Conservation (phyloP, 2,113 vertebrate species). For the Gallinago jamesoni region DNA sequence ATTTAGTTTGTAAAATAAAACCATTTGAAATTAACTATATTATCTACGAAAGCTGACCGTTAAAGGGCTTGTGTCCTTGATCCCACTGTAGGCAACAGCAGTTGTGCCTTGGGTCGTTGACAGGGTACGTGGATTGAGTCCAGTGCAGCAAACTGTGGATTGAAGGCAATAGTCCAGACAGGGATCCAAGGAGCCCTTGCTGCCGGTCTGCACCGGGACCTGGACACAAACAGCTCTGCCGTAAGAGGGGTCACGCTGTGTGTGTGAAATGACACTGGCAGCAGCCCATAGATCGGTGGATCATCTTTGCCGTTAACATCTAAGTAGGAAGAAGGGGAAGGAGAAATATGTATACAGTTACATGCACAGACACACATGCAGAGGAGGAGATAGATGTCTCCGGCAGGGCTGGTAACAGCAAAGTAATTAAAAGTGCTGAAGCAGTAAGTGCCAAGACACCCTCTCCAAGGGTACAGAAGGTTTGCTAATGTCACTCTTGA, state of each 20-base stretch:
- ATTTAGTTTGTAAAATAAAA: neutral
- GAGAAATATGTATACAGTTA: neutral
- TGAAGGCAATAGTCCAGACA: neutral
- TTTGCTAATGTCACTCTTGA: neutral
- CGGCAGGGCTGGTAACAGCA: neutral
- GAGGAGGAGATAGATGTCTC: neutral
- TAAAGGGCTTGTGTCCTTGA: neutral
- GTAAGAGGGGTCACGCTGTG: neutral
- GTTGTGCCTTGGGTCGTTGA: neutral
- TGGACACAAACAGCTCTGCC: neutral
- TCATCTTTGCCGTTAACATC: neutral
- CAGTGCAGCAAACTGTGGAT: neutral
- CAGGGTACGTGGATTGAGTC: neutral
- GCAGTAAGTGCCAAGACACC: neutral
- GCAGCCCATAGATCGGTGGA: neutral
- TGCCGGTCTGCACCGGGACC: neutral
- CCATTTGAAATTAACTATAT: neutral
- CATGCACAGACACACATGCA: rapidly evolving
- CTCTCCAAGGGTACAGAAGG: neutral
- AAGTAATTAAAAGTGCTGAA: neutral
- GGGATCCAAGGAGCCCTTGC: neutral
- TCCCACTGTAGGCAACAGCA: rapidly evolving
- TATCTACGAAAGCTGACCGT: neutral
- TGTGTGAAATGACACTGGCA: neutral
- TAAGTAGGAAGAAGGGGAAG: neutral